Base-by-base conservation (phyloP, 2,888 invertebrate species). In the Flexamia atlantica region DNA sequence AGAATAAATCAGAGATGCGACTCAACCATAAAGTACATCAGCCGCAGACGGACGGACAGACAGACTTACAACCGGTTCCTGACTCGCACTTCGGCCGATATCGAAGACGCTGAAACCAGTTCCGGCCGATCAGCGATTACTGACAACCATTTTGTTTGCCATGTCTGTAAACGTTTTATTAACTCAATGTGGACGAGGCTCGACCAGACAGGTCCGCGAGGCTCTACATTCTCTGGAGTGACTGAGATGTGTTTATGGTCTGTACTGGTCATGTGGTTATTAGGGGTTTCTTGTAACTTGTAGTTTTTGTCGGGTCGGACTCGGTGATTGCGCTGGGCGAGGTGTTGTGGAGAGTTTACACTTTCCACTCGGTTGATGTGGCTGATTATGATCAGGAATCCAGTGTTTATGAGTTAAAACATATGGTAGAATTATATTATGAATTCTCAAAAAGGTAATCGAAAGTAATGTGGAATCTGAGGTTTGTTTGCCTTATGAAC, bases 121-220 rank as follows among this genome's bases (percentile, higher is more conserved):
- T 46, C 46, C 46, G n/a, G 74, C 23, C 79, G 36, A 42, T 42
- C 72, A 72, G 36, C 79, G 79, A 76, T 76, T 79, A 79, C 79
- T 76, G 74, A 76, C 79, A 79, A 53, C 79, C 79, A 79, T 79
- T 79, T 79, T 79, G 79, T 79, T 53, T 76, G 74, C 46, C 36
- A 70, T 70, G 70, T 70, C 70, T 70, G 32, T 40, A 70, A 40
- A 70, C 70, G 40, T 70, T 70, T 70, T 70, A 70, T 70, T 70
- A 70, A 36, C 70, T 2, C 36, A 40, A 70, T 36, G 70, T 40
- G n/a, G 70, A 40, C 70, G 40, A 30, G 30, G 30, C 32, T 32
- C 17, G 68, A 7, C 17, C 68, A 14, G 28, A 60, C 70, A 70
- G 40, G 68, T 32, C 32, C 68, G 28, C 60, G 25, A 28, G 25